phyloP scores from a whole-genome alignment of 2,888 invertebrate genomes.

The Dioctria rufipes region DNA sequence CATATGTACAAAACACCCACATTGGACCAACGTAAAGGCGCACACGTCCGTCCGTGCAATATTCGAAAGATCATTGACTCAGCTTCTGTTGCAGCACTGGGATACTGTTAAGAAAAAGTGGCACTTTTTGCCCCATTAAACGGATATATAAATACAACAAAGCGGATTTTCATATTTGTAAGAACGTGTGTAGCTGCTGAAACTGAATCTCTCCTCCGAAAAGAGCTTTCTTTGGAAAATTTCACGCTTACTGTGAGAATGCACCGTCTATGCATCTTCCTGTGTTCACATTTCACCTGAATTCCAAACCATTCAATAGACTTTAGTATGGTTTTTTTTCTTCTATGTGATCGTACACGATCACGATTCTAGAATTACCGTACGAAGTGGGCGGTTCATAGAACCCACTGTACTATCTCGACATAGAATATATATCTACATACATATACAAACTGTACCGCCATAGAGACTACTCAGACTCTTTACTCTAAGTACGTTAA shows the following conservation, averaged over 20 bases:
- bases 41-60: conserved; percentile 8
- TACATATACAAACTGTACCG: conserved; percentile 26
- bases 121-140: conserved; percentile 22
- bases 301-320: conserved; percentile 53
- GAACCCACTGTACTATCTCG: conserved; percentile 40
- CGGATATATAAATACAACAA: background rate
- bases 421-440: background rate
- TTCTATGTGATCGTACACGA: conserved; percentile 67
- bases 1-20: conserved; percentile 34
- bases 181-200: background rate
- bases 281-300: conserved; percentile 51
- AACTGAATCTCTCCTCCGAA: background rate
- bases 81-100: background rate
- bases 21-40: background rate
- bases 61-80: conserved; percentile 44
- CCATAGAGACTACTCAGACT: background rate
- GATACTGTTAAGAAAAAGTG: background rate
- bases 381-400: conserved; percentile 68
- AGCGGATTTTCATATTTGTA: background rate
- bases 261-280: conserved; percentile 38
- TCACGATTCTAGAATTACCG: conserved; percentile 71
- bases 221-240: conserved; percentile 25
- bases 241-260: conserved; percentile 37
- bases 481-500: conserved; percentile 16
- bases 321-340: conserved; percentile 3